phyloP scores from a whole-genome alignment of 2,797 vertebrate genomes.

The Spinus olivaceus region DNA sequence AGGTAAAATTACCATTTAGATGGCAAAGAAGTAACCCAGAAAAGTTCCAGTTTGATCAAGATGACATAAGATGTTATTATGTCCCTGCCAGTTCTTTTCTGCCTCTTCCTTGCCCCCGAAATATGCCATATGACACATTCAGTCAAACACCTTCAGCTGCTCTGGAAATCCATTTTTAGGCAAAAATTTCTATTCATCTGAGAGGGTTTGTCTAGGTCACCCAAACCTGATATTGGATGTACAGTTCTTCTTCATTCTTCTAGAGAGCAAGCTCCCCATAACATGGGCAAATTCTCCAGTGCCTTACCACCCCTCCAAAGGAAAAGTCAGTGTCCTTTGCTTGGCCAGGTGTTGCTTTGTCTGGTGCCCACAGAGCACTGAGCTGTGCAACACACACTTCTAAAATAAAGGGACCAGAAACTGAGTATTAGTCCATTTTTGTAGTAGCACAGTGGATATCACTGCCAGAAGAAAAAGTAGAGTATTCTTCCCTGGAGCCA shows the following conservation, averaged over 20 bases:
- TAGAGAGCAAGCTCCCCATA: background rate
- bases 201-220: background rate
- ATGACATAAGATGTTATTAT: background rate
- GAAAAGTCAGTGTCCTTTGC: background rate
- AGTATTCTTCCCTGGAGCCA: background rate
- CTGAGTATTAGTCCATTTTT: background rate
- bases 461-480: background rate
- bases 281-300: background rate
- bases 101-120: background rate
- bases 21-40: background rate
- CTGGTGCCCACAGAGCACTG: background rate
- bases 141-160: background rate
- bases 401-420: background rate
- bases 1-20: background rate
- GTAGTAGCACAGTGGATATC: background rate
- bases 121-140: background rate
- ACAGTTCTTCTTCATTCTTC: background rate
- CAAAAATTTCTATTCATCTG: background rate
- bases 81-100: background rate
- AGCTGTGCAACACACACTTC: background rate
- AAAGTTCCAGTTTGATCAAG: background rate
- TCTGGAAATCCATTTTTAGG: background rate
- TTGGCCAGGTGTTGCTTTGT: background rate
- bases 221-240: background rate
- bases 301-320: background rate